These are phyloP conservation scores for Octonoba sinensis DNA, from an alignment of 2,888 invertebrate species.

Conservation along the genomic window DNA sequence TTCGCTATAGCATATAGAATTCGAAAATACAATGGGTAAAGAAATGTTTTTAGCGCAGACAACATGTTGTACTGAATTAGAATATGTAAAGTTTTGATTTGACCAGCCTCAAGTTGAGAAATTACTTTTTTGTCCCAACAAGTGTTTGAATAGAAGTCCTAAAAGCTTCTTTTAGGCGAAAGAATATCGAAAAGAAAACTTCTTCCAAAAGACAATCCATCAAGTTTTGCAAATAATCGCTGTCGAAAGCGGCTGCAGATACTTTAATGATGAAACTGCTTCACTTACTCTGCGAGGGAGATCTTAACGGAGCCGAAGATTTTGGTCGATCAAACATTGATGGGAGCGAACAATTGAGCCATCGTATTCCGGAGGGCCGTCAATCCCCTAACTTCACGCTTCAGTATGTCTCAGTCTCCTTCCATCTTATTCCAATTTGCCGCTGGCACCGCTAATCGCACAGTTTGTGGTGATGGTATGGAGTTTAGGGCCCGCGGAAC, in stretches of 20 bases:
- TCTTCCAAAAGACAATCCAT: neutral
- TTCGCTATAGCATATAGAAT: no score
- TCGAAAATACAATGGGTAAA: no score
- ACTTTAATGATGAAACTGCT: slow-evolving; percentile 27
- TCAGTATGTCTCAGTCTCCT: slow-evolving; percentile 48
- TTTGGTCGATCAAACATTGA: slow-evolving; percentile 63
- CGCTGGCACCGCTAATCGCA: slow-evolving; percentile 56
- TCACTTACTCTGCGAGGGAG: slow-evolving; percentile 42
- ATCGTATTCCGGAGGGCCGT: slow-evolving; percentile 36
- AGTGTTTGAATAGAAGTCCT: neutral
- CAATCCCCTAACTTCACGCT: slow-evolving; percentile 60
- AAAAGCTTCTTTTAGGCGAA: neutral
- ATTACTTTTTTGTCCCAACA: no score
- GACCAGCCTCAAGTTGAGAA: no score
- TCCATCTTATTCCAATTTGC: slow-evolving; percentile 60
- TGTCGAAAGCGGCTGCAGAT: slow-evolving; percentile 7
- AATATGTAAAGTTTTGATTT: no score
- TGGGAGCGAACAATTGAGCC: slow-evolving; percentile 61
- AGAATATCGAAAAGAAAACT: neutral
- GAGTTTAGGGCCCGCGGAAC: neutral
- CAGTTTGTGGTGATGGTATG: slow-evolving; percentile 45
- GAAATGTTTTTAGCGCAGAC: neutral
- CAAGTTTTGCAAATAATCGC: slow-evolving; percentile 23
- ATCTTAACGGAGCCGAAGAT: slow-evolving; percentile 52
- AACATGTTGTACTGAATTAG: no score